These are phyloP conservation scores for Lepidostoma basale DNA, from an alignment of 1,140 invertebrate genomes.

Conservation along the genomic window DNA sequence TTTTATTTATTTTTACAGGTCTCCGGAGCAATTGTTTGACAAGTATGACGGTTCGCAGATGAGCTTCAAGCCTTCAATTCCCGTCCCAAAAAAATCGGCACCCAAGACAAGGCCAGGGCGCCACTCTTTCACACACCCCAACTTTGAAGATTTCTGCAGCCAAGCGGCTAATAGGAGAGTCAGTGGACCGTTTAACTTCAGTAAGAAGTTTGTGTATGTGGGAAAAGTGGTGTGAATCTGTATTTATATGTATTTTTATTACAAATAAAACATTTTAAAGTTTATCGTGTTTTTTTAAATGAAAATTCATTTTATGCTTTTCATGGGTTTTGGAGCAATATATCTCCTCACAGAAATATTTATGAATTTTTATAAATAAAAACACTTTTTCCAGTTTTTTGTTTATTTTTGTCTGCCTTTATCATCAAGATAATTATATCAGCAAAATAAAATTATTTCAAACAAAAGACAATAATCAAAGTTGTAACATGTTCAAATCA, in stretches of 20 bases:
- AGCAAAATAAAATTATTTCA: no score
- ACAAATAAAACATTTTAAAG: background rate
- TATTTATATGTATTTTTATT: background rate
- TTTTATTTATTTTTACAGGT: constrained; percentile 49
- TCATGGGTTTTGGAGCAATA: background rate
- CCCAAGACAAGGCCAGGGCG: constrained; percentile 48
- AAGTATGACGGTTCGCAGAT: constrained; percentile 69
- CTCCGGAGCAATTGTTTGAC: constrained; percentile 61
- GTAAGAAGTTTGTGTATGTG: constrained; percentile 20
- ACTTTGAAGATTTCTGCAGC: constrained; percentile 43
- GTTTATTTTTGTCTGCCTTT: background rate
- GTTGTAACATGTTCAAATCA: no score
- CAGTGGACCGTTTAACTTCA: constrained; percentile 38
- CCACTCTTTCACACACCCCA: constrained; percentile 40
- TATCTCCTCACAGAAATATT: background rate
- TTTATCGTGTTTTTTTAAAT: background rate
- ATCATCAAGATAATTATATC: no score
- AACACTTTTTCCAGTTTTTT: background rate
- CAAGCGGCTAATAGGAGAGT: constrained; percentile 27
- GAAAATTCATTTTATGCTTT: background rate
- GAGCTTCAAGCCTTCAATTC: constrained; percentile 69
- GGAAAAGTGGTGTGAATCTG: background rate
- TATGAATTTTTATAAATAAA: background rate
- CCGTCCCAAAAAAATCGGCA: constrained; percentile 55
- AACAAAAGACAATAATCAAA: no score